These are phyloP conservation scores for Eucriotettix oculatus DNA, from an alignment of 2,888 invertebrate genomes.

Conservation along the genomic window DNA sequence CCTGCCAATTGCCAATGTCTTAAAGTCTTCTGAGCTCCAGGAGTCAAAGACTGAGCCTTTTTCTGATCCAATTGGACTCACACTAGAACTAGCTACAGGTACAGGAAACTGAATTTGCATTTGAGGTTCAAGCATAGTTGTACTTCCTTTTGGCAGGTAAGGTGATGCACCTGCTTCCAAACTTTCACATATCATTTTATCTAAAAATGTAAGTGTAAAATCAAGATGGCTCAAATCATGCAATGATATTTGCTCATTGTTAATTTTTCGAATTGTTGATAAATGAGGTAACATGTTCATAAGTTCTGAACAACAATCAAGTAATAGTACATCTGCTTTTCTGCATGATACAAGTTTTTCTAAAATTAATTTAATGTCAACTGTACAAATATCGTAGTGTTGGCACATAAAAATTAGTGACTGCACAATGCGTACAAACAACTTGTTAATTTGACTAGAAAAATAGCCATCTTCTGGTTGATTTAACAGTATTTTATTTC, in stretches of 20 bases:
- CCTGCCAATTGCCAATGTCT: background rate
- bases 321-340: background rate
- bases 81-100: background rate
- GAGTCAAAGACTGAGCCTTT: background rate
- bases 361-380: background rate
- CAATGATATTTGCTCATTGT: background rate
- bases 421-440: background rate
- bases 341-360: background rate
- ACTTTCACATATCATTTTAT: background rate
- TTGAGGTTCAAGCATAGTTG: background rate
- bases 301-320: background rate
- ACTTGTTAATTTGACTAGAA: background rate
- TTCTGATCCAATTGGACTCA: background rate
- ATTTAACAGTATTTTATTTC: background rate
- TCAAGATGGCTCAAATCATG: background rate
- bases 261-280: background rate
- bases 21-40: background rate
- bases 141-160: background rate
- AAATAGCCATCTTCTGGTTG: background rate
- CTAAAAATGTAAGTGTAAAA: background rate
- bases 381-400: background rate
- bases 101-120: background rate
- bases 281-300: background rate
- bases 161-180: background rate
- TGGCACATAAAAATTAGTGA: background rate